Conservation (phyloP, 2,113 vertebrate genomes). For the Cyprinus carpio region DNA sequence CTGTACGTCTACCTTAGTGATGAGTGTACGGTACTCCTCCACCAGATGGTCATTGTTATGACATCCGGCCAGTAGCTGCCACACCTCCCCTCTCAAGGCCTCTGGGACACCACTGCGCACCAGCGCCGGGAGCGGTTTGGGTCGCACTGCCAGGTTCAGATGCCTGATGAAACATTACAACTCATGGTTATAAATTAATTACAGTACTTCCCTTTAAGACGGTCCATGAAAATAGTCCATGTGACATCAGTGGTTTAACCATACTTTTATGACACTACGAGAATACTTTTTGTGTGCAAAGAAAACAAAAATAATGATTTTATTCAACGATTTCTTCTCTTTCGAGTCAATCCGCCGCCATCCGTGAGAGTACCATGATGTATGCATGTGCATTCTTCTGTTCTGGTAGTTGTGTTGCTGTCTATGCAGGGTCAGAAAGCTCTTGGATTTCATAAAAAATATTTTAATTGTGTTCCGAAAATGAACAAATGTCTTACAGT, state of each 20-base stretch:
- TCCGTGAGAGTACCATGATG: too few relatives aligned
- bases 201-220: neutral
- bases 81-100: conserved; percentile 94
- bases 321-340: too few relatives aligned
- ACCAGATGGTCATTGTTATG: conserved; percentile 96
- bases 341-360: too few relatives aligned
- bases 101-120: conserved; percentile 95
- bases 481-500: too few relatives aligned
- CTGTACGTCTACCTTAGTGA: conserved; percentile 87
- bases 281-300: neutral
- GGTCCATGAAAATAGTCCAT: neutral
- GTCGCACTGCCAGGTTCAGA: conserved; percentile 91
- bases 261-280: neutral
- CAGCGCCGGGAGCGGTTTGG: conserved; percentile 85
- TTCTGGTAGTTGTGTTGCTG: too few relatives aligned
- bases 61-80: conserved; percentile 97
- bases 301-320: too few relatives aligned
- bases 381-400: too few relatives aligned
- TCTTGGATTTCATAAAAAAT: too few relatives aligned
- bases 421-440: too few relatives aligned
- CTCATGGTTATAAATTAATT: neutral
- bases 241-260: too few relatives aligned
- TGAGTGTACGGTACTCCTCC: conserved; percentile 97
- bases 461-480: too few relatives aligned
- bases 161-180: conserved; percentile 78